A percentile compares a stretch with the other conserved stretches of the same genome.
These are phyloP conservation scores for Megalopta genalis DNA, from an alignment of 1,140 invertebrate species.

Conservation along the genomic window DNA sequence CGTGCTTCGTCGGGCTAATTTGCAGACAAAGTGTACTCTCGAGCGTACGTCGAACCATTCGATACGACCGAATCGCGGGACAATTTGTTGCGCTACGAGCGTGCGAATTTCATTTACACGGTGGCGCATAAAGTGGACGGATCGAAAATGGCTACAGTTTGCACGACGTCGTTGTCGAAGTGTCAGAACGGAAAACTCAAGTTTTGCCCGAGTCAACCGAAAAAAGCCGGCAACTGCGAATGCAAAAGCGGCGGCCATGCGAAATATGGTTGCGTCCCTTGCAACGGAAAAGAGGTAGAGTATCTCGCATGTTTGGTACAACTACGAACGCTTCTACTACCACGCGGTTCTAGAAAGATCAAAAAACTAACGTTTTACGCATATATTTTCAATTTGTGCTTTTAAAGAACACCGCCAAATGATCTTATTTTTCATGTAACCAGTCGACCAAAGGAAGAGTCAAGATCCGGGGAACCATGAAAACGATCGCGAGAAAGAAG, in stretches of 20 bases:
- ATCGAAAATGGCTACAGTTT: background rate
- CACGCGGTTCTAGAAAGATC: no score
- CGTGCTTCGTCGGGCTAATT: no score
- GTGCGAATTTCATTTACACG: constrained; percentile 4
- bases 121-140: background rate
- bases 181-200: background rate
- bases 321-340: no score
- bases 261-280: background rate
- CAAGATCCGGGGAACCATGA: constrained; percentile 2
- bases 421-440: background rate
- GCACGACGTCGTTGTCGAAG: background rate
- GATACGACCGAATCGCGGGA: no score
- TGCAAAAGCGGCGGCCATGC: constrained; percentile 8
- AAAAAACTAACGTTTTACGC: no score
- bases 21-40: no score
- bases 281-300: constrained; percentile 46
- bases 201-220: background rate
- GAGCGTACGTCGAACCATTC: no score
- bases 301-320: background rate
- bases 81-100: no score
- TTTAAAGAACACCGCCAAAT: no score
- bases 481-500: constrained; percentile 46
- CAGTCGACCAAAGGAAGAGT: background rate
- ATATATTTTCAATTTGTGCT: no score
- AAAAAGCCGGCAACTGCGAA: background rate